A percentile compares a stretch with the other conserved stretches of the same genome.
Conservation (phyloP, 53 echinoderm and acorn worm species). For the Holothuria scabra region DNA sequence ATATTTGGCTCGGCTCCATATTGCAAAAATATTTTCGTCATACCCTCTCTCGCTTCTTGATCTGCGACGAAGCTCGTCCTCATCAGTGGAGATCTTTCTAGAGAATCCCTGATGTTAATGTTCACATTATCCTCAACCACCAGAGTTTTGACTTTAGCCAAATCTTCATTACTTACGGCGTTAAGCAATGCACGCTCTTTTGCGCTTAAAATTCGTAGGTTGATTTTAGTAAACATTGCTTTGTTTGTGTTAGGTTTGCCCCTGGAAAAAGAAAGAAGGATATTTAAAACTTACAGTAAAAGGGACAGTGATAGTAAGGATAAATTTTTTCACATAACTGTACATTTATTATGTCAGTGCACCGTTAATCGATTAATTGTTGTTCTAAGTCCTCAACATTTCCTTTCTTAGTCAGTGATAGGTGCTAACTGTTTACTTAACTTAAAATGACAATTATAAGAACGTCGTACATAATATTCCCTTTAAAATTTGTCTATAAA, state of each 20-base stretch:
- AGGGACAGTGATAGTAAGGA: too few species aligned
- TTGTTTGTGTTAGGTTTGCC: neutral
- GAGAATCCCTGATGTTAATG: constrained; percentile 82
- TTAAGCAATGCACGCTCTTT: constrained; percentile 78
- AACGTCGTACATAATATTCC: too few species aligned
- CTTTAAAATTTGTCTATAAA: too few species aligned
- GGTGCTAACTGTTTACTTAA: too few species aligned
- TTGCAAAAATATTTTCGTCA: constrained; percentile 70
- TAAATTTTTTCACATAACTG: too few species aligned
- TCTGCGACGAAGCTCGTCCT: constrained; percentile 65
- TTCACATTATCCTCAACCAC: constrained; percentile 70
- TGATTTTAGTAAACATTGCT: constrained; percentile 24
- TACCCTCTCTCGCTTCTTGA: constrained; percentile 40
- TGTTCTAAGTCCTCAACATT: too few species aligned
- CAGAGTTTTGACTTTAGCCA: constrained; percentile 55
- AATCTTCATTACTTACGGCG: constrained; percentile 79
- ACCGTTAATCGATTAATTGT: too few species aligned
- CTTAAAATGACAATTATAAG: too few species aligned
- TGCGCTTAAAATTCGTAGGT: constrained; percentile 40
- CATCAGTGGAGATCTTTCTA: constrained; percentile 80
- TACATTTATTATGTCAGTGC: too few species aligned
- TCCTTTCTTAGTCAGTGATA: too few species aligned
- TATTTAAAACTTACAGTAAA: too few species aligned
- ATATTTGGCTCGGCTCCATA: constrained; percentile 85
- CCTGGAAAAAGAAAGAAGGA: too few species aligned